Percentiles rank a stretch among this genome's conserved stretches.
Evolutionary conservation across 1,140 invertebrate genomes (phyloP).

Genomic region (Drosophila persimilis): DNA sequence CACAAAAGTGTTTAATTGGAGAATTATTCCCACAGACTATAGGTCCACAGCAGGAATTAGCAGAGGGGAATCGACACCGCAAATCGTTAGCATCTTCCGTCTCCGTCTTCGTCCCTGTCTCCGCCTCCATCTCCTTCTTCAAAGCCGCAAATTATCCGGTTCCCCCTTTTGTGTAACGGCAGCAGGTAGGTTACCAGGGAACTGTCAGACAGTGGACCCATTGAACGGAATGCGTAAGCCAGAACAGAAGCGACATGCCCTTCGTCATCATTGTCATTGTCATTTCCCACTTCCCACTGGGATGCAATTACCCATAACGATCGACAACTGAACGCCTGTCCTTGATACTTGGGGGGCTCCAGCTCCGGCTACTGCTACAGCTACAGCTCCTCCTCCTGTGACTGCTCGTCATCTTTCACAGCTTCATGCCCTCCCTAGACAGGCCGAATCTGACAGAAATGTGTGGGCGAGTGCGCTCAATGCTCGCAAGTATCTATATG

Average conservation of each 20-base stretch:
- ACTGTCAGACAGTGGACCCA: not conserved
- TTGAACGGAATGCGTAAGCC: constrained; percentile 16
- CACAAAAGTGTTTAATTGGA: constrained; percentile 35
- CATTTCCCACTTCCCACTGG: not conserved
- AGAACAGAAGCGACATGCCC: constrained; percentile 25
- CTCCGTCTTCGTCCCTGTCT: not conserved
- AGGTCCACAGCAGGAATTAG: not conserved
- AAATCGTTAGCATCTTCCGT: not conserved
- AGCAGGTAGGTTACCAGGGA: constrained; percentile 5
- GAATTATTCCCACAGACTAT: constrained; percentile 6
- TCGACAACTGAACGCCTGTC: constrained; percentile 23
- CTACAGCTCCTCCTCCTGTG: too few relatives aligned
- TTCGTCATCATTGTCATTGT: not conserved
- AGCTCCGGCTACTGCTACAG: too few relatives aligned
- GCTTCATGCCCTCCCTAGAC: too few relatives aligned
- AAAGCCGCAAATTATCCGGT: constrained; percentile 46
- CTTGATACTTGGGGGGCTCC: constrained; percentile 3
- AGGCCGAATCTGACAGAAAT: too few relatives aligned
- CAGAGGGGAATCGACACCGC: constrained; percentile 2
- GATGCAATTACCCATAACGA: constrained; percentile 23
- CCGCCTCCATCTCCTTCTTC: not conserved
- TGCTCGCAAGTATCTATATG: too few relatives aligned
- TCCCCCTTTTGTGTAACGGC: constrained; percentile 1
- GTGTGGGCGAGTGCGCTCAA: too few relatives aligned
- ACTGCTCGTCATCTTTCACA: too few relatives aligned